Percentiles rank a stretch among this genome's conserved stretches.
Evolutionary conservation across 2,797 vertebrate species (phyloP).

Genomic region (Babyrousa celebensis): DNA sequence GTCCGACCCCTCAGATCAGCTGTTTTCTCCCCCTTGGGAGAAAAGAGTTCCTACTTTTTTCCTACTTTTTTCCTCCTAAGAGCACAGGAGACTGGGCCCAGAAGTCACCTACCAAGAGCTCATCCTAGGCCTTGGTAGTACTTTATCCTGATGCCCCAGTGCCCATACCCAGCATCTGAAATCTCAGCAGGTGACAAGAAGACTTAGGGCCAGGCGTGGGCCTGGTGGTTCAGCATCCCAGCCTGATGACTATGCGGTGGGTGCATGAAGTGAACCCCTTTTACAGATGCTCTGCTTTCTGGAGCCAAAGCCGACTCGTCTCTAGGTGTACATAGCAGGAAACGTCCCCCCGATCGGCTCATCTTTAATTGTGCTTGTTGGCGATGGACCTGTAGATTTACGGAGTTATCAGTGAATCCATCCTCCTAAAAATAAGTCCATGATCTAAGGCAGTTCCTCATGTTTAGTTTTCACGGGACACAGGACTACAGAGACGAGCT

Average conservation of each 20-base stretch:
- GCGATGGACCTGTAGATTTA: not conserved
- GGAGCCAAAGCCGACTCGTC: not conserved
- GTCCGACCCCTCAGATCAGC: not conserved
- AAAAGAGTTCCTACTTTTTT: not conserved
- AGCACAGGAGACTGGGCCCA: not conserved
- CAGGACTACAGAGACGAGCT: not conserved
- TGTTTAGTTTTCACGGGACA: constrained; percentile 13
- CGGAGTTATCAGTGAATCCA: not conserved
- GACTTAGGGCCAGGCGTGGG: accelerated
- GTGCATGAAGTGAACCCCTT: not conserved
- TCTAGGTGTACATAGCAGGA: not conserved
- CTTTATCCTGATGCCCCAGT: not conserved
- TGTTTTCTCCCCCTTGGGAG: not conserved
- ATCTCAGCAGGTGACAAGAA: not conserved
- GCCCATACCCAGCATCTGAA: not conserved
- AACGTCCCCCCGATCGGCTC: not conserved
- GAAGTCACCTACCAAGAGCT: not conserved
- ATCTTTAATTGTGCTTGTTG: not conserved
- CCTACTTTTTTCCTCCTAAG: not conserved
- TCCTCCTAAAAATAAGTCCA: not conserved
- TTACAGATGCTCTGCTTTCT: not conserved
- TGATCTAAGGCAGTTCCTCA: not conserved
- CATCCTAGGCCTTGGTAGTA: not conserved
- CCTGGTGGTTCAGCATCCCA: not conserved
- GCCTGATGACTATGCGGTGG: too few species aligned